Evolutionary conservation across 2,797 vertebrate genomes (phyloP).

Genomic region (Microctenopoma lineatum): DNA sequence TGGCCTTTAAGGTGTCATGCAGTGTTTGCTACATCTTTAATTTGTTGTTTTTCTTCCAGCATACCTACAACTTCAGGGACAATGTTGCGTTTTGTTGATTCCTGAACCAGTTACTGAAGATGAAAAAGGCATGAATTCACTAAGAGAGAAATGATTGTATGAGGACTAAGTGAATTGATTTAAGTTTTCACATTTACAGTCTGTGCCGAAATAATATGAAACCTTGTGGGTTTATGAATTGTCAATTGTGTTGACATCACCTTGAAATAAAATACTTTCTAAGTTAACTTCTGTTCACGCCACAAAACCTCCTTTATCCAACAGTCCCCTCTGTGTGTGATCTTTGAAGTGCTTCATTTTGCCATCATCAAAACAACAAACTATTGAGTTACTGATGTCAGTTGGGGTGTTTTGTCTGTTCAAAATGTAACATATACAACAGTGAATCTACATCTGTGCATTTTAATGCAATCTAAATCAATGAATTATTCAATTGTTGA

Average conservation of each 20-base stretch:
- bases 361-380: too few relatives aligned
- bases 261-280: conserved; percentile 24
- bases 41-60: conserved; percentile 63
- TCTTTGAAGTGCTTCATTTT: too few relatives aligned
- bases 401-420: not conserved
- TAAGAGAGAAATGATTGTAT: conserved; percentile 10
- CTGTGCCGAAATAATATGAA: conserved; percentile 48
- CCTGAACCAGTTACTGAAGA: conserved; percentile 42
- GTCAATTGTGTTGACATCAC: conserved; percentile 48
- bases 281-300: not conserved
- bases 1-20: too few relatives aligned
- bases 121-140: not conserved
- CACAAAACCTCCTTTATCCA: not conserved
- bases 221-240: conserved; percentile 67
- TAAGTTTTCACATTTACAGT: conserved; percentile 25
- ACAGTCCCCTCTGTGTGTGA: too few relatives aligned
- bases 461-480: not conserved
- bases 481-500: not conserved
- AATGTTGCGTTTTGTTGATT: conserved; percentile 78
- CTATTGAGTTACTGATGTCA: too few relatives aligned
- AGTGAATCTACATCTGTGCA: not conserved
- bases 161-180: conserved; percentile 17
- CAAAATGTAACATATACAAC: too few relatives aligned
- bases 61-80: conserved; percentile 82
- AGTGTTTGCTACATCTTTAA: not conserved